Evolutionary conservation across 2,888 invertebrate genomes (phyloP).

Genomic region (Stenolophus ochropezus): DNA sequence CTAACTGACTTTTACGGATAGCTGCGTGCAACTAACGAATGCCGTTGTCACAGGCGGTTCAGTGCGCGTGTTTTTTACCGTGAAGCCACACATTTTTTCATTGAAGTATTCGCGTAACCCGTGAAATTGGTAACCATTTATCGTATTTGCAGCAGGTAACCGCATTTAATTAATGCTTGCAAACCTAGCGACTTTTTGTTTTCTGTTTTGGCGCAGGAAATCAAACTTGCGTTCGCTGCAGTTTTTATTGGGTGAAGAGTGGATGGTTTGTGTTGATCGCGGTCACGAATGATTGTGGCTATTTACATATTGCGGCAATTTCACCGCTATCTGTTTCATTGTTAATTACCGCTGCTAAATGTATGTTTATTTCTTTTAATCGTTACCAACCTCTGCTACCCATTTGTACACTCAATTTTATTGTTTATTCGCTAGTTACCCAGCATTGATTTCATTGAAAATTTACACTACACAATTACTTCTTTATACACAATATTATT

Average conservation of each 20-base stretch:
- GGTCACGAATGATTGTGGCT: constrained; percentile 7
- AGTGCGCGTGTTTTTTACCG: constrained; percentile 19
- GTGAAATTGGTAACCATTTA: constrained; percentile 44
- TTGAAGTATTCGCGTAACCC: constrained; percentile 38
- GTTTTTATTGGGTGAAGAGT: constrained; percentile 10
- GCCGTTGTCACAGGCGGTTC: constrained; percentile 36
- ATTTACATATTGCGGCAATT: constrained; percentile 8
- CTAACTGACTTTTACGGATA: constrained; percentile 38
- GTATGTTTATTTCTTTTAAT: not conserved
- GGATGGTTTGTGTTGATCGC: not conserved
- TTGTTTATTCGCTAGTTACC: too few species aligned
- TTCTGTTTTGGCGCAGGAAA: constrained; percentile 13
- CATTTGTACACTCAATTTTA: not conserved
- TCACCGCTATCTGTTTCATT: not conserved
- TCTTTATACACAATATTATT: too few species aligned
- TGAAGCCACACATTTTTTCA: constrained; percentile 33
- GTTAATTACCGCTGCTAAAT: not conserved
- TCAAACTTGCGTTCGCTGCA: constrained; percentile 16
- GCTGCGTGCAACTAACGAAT: constrained; percentile 34
- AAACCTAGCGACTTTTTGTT: constrained; percentile 2
- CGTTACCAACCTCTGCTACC: not conserved
- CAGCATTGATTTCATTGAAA: too few species aligned
- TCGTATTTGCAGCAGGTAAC: constrained; percentile 45
- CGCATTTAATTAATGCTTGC: constrained; percentile 42
- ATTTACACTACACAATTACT: too few species aligned